These are phyloP conservation scores for Adela reaumurella DNA, from an alignment of 2,888 invertebrate genomes.

Conservation along the genomic window DNA sequence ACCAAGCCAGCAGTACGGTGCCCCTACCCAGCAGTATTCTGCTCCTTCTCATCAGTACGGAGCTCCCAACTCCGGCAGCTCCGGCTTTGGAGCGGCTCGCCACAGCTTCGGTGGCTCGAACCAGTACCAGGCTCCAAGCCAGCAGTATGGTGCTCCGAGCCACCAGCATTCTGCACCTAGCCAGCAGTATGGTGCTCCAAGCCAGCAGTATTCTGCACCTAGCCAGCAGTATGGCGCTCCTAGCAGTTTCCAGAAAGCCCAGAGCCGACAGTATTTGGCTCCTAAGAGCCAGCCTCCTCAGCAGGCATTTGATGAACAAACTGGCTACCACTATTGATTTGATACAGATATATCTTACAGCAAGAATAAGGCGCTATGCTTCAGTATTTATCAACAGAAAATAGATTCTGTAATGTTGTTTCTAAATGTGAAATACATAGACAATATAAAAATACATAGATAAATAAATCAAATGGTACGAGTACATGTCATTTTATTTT, in stretches of 20 bases:
- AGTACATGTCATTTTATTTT: too few species aligned
- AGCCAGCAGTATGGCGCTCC: neutral
- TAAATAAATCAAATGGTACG: too few species aligned
- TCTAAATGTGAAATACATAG: neutral
- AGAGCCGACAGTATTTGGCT: slow-evolving; percentile 33
- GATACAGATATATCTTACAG: neutral
- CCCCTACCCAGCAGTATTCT: slow-evolving; percentile 9
- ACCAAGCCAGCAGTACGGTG: slow-evolving; percentile 4
- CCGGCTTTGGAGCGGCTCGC: too few species aligned
- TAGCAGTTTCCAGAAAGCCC: neutral
- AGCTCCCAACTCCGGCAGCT: neutral
- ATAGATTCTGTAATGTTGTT: neutral
- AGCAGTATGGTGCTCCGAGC: slow-evolving; percentile 5
- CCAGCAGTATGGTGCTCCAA: neutral
- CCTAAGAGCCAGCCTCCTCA: slow-evolving; percentile 33
- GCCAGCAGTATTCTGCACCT: neutral
- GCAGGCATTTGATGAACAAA: slow-evolving; percentile 37
- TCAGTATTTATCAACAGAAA: neutral
- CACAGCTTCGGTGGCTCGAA: too few species aligned
- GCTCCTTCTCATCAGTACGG: slow-evolving; percentile 7
- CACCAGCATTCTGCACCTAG: slow-evolving; percentile 11
- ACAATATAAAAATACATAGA: neutral
- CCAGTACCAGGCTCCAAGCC: slow-evolving; percentile 1
- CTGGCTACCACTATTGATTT: slow-evolving; percentile 35
- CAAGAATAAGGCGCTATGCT: neutral